A percentile compares a stretch with the other conserved stretches of the same genome.
phyloP scores from a whole-genome alignment of 2,797 vertebrate species.

The Onychomys arenicola region DNA sequence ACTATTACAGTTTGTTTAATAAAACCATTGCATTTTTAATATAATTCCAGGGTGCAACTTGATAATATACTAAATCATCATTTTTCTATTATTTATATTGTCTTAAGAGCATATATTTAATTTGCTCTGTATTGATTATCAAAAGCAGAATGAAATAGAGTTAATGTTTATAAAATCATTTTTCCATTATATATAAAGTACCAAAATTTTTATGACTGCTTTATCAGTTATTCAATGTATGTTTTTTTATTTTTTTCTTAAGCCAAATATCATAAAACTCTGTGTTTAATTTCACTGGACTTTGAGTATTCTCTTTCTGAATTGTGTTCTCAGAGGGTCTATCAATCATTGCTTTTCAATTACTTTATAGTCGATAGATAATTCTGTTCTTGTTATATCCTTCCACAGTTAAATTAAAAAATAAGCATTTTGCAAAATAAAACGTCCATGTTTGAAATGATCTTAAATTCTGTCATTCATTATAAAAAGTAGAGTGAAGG shows the following conservation, averaged over 20 bases:
- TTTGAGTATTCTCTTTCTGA: conserved; percentile 4
- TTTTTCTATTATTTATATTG: conserved; percentile 59
- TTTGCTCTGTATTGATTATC: neutral
- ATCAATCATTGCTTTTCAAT: conserved; percentile 42
- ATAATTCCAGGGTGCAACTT: conserved; percentile 65
- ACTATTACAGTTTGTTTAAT: conserved; percentile 67
- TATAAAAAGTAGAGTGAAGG: conserved; percentile 15
- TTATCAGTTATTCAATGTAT: neutral
- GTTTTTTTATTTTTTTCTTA: neutral
- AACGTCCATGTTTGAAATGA: conserved; percentile 14
- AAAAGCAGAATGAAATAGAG: conserved; percentile 12
- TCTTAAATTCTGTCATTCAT: conserved; percentile 23
- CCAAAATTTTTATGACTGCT: neutral
- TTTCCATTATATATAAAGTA: conserved; percentile 49
- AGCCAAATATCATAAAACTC: conserved; percentile 6
- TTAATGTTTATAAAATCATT: neutral
- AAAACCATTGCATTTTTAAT: conserved; percentile 71
- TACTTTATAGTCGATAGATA: neutral
- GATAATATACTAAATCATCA: conserved; percentile 66
- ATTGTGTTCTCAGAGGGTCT: neutral
- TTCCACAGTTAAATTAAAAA: conserved; percentile 27
- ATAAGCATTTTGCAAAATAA: conserved; percentile 16
- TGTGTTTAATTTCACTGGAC: conserved; percentile 29
- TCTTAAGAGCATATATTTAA: conserved; percentile 46
- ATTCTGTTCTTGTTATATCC: conserved; percentile 2